Conservation (phyloP, 2,113 vertebrate genomes). For the Cyphomyrus plagiostoma region DNA sequence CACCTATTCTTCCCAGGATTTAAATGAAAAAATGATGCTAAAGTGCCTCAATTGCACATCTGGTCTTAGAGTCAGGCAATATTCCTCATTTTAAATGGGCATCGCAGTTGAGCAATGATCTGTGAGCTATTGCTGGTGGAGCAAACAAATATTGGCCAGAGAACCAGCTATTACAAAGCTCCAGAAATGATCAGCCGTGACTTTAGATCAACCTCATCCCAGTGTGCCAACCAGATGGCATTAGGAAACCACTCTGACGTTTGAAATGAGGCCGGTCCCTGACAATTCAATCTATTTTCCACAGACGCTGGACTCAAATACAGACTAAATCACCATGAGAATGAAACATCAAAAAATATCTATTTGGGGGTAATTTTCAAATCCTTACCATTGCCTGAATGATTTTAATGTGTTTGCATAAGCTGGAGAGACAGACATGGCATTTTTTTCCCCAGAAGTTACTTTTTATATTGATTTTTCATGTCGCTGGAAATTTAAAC, state of each 20-base stretch:
- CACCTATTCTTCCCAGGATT: not conserved
- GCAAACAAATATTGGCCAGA: not conserved
- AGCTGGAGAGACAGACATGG: not conserved
- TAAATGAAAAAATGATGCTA: not conserved
- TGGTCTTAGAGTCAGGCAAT: slow-evolving; percentile 3
- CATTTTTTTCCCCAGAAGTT: not conserved
- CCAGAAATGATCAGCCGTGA: not conserved
- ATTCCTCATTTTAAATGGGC: not conserved
- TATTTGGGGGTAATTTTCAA: not conserved
- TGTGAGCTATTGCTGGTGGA: not conserved
- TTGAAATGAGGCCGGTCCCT: not conserved
- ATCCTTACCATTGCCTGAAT: not conserved
- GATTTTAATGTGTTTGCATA: not conserved
- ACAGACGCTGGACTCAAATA: not conserved
- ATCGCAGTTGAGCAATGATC: not conserved
- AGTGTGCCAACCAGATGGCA: slow-evolving; percentile 5
- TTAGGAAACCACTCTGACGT: not conserved
- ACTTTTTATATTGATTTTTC: not conserved
- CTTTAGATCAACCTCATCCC: not conserved
- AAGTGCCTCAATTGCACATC: slow-evolving; percentile 5
- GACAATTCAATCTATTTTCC: slow-evolving; percentile 10
- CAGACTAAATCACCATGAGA: not conserved
- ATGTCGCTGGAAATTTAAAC: not conserved
- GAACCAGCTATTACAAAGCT: not conserved
- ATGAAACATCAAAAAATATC: not conserved